A percentile compares a stretch with the other conserved stretches of the same genome.
Evolutionary conservation across 2,888 invertebrate genomes (phyloP).

Genomic region (Alloscopus bannaensis): DNA sequence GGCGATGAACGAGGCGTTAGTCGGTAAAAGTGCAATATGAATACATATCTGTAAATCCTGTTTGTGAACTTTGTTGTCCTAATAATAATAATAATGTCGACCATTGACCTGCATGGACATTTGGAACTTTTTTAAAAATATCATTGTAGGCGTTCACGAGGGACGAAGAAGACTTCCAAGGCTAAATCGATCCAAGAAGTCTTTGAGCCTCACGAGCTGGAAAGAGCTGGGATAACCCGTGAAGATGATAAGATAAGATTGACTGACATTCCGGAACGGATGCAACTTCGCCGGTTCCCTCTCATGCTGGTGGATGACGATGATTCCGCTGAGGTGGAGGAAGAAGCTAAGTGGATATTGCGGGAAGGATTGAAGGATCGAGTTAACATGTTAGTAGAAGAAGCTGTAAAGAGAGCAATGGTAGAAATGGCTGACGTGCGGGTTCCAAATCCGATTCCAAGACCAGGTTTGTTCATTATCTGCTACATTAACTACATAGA

Average conservation of each 20-base stretch:
- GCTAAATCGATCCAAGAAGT: conserved; percentile 93
- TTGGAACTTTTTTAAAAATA: conserved; percentile 80
- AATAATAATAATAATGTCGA: too few relatives aligned
- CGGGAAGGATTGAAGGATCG: conserved; percentile 93
- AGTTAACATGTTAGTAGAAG: too few relatives aligned
- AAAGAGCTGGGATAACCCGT: conserved; percentile 96
- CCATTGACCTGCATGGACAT: too few relatives aligned
- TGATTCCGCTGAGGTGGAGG: conserved; percentile 92
- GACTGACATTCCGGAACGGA: conserved; percentile 92
- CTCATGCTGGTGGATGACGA: conserved; percentile 87
- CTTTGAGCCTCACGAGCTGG: conserved; percentile 97
- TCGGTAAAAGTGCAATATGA: too few relatives aligned
- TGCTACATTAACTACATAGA: too few relatives aligned
- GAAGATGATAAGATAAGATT: conserved; percentile 92
- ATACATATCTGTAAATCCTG: too few relatives aligned
- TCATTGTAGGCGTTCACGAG: conserved; percentile 86
- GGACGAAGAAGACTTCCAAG: conserved; percentile 84
- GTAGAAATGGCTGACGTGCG: too few relatives aligned
- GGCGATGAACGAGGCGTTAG: too few relatives aligned
- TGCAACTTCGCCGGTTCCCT: conserved; percentile 92
- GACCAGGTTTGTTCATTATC: too few relatives aligned
- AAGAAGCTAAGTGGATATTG: conserved; percentile 98
- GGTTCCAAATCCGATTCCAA: too few relatives aligned
- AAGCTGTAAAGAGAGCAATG: too few relatives aligned
- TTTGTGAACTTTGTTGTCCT: too few relatives aligned